phyloP scores from a whole-genome alignment of 2,797 vertebrate genomes.

The Syndactyla subalaris region DNA sequence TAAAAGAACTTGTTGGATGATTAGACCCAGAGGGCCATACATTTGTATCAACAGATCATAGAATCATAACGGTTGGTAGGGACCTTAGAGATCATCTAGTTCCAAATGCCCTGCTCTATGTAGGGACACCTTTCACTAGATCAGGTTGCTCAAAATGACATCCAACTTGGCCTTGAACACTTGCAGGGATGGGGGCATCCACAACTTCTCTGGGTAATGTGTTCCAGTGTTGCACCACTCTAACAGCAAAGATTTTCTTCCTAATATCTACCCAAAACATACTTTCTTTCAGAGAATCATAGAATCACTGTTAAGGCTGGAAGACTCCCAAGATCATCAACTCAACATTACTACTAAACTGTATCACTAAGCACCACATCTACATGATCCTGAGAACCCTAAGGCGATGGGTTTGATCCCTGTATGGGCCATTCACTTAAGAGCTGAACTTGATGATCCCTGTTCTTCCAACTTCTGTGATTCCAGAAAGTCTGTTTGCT shows the following conservation, averaged over 20 bases:
- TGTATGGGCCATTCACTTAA: background rate
- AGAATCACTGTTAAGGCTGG: background rate
- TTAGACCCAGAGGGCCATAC: background rate
- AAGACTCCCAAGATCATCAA: background rate
- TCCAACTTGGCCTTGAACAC: background rate
- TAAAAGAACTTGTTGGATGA: rapidly evolving
- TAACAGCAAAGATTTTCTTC: background rate
- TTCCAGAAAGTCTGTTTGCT: background rate
- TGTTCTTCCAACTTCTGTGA: background rate
- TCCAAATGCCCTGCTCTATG: background rate
- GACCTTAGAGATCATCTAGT: background rate
- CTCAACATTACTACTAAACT: background rate
- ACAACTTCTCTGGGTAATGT: background rate
- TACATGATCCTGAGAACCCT: background rate
- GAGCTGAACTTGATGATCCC: background rate
- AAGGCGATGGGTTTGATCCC: background rate
- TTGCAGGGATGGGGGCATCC: background rate
- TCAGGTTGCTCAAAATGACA: background rate
- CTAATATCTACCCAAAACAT: background rate
- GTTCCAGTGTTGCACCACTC: background rate
- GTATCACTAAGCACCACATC: background rate
- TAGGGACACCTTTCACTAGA: background rate
- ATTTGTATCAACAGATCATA: background rate
- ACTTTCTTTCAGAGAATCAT: background rate
- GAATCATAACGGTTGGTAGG: background rate